Evolutionary conservation across 2,113 vertebrate species (phyloP).

Genomic region (Paramormyrops kingsleyae): DNA sequence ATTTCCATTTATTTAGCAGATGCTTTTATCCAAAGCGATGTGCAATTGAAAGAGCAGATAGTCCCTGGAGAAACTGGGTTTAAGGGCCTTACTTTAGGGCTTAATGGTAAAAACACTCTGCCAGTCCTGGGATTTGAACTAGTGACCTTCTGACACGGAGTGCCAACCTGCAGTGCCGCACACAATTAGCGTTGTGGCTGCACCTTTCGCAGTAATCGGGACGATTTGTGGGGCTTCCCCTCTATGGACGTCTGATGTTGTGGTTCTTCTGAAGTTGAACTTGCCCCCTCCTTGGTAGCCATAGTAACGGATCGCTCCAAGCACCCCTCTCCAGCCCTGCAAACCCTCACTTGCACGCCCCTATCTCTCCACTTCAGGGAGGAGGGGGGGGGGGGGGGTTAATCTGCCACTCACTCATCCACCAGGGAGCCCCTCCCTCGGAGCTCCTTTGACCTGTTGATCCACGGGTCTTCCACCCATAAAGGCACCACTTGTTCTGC

Average conservation of each 20-base stretch:
- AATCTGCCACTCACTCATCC: slow-evolving; percentile 58
- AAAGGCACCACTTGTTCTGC: slow-evolving; percentile 9
- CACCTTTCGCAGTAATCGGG: not conserved
- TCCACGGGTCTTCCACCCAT: slow-evolving; percentile 22
- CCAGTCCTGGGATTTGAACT: not conserved
- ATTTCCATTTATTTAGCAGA: not conserved
- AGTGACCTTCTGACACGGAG: not conserved
- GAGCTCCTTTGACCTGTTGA: slow-evolving; percentile 47
- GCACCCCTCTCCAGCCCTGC: slow-evolving; percentile 28
- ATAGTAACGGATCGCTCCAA: not conserved
- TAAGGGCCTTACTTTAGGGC: not conserved
- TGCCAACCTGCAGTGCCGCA: not conserved
- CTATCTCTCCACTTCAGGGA: slow-evolving; percentile 47
- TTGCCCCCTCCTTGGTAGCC: not conserved
- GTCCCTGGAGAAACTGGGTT: not conserved
- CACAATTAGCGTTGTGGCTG: not conserved
- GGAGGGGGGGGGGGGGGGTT: slow-evolving; percentile 27
- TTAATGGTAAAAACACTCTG: not conserved
- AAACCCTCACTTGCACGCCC: slow-evolving; percentile 48
- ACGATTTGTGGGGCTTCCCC: not conserved
- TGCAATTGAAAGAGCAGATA: too few species aligned
- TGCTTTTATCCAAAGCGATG: not conserved
- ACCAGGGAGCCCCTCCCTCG: slow-evolving; percentile 49
- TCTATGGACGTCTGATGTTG: not conserved
- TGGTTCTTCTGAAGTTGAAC: not conserved